These are phyloP conservation scores for Psilopogon haemacephalus DNA, from an alignment of 2,113 vertebrate species.

Conservation along the genomic window DNA sequence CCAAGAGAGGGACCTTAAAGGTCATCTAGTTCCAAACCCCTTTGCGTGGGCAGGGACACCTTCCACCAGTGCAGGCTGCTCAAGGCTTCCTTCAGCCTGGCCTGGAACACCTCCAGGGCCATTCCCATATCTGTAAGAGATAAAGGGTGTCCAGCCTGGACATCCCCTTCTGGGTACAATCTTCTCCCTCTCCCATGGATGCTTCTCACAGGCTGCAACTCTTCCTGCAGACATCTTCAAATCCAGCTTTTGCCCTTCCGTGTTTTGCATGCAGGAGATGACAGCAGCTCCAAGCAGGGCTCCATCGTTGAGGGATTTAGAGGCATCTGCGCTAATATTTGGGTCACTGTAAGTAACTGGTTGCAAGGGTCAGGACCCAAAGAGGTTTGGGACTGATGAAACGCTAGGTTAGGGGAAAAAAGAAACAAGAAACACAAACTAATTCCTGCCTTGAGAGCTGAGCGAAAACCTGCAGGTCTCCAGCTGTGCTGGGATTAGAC, in stretches of 20 bases:
- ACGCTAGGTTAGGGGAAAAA: not conserved
- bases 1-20: no score
- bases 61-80: no score
- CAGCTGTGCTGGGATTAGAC: not conserved
- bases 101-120: no score
- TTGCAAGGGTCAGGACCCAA: not conserved
- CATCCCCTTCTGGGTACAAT: not conserved
- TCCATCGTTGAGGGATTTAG: not conserved
- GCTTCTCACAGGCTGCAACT: not conserved
- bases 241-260: not conserved
- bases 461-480: not conserved
- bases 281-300: not conserved
- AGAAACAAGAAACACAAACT: not conserved
- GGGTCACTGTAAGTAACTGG: not conserved
- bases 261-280: not conserved
- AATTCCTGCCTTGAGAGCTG: not conserved
- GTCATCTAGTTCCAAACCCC: no score
- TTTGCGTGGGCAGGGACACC: no score
- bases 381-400: not conserved
- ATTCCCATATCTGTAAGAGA: accelerated
- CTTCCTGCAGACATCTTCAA: not conserved
- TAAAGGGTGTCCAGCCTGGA: not conserved
- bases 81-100: no score
- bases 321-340: not conserved
- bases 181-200: not conserved